Base-by-base conservation (phyloP, 2,797 vertebrate species). In the Anableps anableps region DNA sequence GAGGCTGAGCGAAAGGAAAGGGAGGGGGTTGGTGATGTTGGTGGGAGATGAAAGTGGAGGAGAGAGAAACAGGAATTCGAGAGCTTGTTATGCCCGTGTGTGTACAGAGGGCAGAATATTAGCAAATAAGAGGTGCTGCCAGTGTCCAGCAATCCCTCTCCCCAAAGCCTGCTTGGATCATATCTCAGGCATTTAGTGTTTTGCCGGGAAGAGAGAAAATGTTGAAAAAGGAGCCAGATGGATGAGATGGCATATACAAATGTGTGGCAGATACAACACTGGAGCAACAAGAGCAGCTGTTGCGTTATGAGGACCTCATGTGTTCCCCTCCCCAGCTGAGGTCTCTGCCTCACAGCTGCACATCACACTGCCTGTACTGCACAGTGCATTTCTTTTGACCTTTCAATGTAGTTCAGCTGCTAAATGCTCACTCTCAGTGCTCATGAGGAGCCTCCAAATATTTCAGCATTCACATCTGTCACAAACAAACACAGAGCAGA, bases 301-400 rank as follows among this genome's bases (percentile, higher is more conserved):
- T 90, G 81, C 80, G 80, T 86, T 70, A 62, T 75, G 74, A 84
- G 78, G 76, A 90, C 78, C 84, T 81, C 72, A 88, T 71, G 79
- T 77, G 80, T 70, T 23, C 74, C 74, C 88, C 79, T 80, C 80
- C 75, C 81, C 89, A 86, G 80, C 80, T 88, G 90, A 89, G 80
- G 74, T 88, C 86, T 80, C 77, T 77, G 83, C 87, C 88, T 89
- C 88, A 83, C 80, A 89, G 91, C 86, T 88, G 85, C 89, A 84
- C 80, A 80, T 86, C 83, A 82, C 77, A 74, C 87, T 81, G 81
- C 84, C 82, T 83, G 64, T 80, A 85, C 82, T 87, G 78, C 89
- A 90, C 84, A 72, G 73, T 53, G 34, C 75, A 84, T 87, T 87
- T 79, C 77, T 81, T 88, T 74, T 84, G 81, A 89, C 89, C 86